Percentiles rank a stretch among this genome's conserved stretches.
phyloP scores from a whole-genome alignment of 2,888 invertebrate species.

The Dusona sp. region DNA sequence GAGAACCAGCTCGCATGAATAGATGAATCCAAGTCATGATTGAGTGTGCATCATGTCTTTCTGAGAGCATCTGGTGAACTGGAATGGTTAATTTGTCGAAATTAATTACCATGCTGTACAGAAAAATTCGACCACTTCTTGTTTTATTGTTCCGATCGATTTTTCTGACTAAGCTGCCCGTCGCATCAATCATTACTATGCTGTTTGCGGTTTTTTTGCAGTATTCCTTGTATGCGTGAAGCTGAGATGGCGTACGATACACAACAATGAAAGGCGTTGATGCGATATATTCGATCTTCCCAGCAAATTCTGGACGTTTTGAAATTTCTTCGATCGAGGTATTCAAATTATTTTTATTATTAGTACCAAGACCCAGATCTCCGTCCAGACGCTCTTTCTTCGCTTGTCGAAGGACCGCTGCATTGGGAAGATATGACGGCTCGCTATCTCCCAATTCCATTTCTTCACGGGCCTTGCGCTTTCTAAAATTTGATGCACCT shows the following conservation, averaged over 20 bases:
- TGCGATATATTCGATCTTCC: neutral
- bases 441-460: neutral
- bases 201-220: neutral
- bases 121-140: neutral
- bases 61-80: constrained; percentile 5
- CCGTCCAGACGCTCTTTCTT: neutral
- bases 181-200: neutral
- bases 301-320: neutral
- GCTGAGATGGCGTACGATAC: neutral
- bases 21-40: neutral
- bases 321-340: neutral
- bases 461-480: neutral
- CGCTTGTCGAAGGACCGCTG: neutral
- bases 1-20: neutral
- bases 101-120: constrained; percentile 5
- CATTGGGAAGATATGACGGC: neutral
- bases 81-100: neutral
- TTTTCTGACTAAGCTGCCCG: neutral
- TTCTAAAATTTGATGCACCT: neutral
- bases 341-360: neutral
- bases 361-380: neutral
- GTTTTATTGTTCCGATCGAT: neutral
- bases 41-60: neutral
- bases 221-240: constrained; percentile 13
- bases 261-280: neutral